These are phyloP conservation scores for Hippocampus zosterae DNA, from an alignment of 2,113 vertebrate species.

Conservation along the genomic window DNA sequence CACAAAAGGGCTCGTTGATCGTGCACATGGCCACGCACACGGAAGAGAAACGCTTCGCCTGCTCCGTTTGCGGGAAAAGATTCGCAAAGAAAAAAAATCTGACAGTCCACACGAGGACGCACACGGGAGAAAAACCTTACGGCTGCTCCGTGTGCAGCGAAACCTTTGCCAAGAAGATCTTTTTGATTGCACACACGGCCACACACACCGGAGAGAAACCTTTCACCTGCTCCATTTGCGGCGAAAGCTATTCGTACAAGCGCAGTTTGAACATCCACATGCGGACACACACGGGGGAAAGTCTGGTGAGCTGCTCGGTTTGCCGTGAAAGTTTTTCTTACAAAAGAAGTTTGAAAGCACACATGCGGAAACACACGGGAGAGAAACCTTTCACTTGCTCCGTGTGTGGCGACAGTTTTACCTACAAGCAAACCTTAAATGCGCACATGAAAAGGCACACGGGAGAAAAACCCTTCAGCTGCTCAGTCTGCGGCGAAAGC, in stretches of 20 bases:
- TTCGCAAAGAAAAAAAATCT: neutral
- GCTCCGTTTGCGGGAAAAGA: neutral
- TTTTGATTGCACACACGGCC: neutral
- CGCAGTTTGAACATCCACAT: neutral
- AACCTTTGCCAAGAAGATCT: neutral
- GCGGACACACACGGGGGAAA: neutral
- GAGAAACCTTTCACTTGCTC: neutral
- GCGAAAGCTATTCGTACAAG: neutral
- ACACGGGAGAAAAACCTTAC: conserved; percentile 4
- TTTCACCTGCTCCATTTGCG: neutral
- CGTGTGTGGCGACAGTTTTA: neutral
- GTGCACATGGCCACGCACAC: neutral
- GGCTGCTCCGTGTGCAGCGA: neutral
- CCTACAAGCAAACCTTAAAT: neutral
- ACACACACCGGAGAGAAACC: neutral
- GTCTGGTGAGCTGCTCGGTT: neutral
- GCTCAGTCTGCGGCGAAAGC: neutral
- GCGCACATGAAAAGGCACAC: neutral
- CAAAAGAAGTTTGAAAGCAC: neutral
- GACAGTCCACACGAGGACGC: neutral
- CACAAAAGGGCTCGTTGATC: neutral
- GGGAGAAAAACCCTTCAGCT: neutral
- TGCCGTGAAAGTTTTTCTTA: neutral
- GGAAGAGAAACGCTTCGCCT: neutral
- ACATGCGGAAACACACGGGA: neutral